Base-by-base conservation (phyloP, 2,797 vertebrate species). In the Diplodus puntazzo region DNA sequence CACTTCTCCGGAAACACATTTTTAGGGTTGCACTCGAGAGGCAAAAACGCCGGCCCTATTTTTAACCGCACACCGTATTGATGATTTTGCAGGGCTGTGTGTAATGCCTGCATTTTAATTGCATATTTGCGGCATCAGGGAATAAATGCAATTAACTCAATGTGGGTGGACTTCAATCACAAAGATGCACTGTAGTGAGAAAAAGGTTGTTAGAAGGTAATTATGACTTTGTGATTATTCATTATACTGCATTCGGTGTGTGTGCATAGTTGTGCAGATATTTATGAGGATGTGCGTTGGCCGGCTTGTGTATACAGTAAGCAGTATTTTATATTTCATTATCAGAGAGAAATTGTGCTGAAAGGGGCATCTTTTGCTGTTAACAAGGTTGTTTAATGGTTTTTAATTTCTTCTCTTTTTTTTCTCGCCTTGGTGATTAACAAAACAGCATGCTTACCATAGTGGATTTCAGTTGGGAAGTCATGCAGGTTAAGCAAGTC, bases 121-220 rank as follows among this genome's bases (percentile, higher is more conserved):
- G 92, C 92, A 70, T 90, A 90, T 90, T 90, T 83, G 88, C 79
- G 84, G 89, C 93, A 84, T 93, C 59, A 1, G 92, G 93, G 92
- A 93, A 93, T 93, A 92, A 88, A 92, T 84, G 89, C 92, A 94
- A 95, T 95, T 95, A 94, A 90, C 91, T 94, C 90, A 93, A 93
- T 95, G 92, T 93, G 92, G 94, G 93, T 94, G 92, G 91, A 92
- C 92, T 93, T 95, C 93, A 92, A 94, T 94, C 93, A 94, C 89
- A 91, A 93, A 92, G 91, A 93, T 90, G 92, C 94, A 92, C 89
- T 87, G 91, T 92, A 85, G 92, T 92, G 90, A 93, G 90, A 90
- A 93, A 92, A 92, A 91, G 88, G 90, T 90, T 93, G 91, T 93
- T 93, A 89, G 91, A 90, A 91, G 92, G 89, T 93, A 95, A 94